These are phyloP conservation scores for Calameuta idolon DNA, from an alignment of 2,888 invertebrate species.

Conservation along the genomic window DNA sequence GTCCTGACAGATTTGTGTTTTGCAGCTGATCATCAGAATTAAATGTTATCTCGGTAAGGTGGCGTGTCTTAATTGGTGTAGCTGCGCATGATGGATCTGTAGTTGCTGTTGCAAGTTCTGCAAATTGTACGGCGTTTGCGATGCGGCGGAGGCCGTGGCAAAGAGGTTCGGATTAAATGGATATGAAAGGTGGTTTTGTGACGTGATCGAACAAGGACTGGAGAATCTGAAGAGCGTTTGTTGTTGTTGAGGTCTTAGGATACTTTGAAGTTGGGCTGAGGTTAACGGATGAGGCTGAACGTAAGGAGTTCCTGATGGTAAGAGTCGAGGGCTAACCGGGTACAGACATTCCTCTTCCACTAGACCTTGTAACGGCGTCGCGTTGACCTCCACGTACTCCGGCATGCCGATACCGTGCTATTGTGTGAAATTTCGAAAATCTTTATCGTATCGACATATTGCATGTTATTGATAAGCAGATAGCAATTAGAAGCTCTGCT, in stretches of 20 bases:
- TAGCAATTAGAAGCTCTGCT: background rate
- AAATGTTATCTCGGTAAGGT: conserved; percentile 60
- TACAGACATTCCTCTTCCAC: conserved; percentile 63
- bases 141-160: conserved; percentile 22
- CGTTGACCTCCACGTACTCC: conserved; percentile 55
- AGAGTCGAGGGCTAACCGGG: conserved; percentile 60
- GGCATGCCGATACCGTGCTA: conserved; percentile 65
- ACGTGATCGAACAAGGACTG: background rate
- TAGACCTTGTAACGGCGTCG: conserved; percentile 52
- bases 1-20: conserved; percentile 28
- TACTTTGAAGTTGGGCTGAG: conserved; percentile 53
- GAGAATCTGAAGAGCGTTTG: conserved; percentile 18
- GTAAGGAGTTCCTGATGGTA: conserved; percentile 57
- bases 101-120: conserved; percentile 49
- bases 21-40: conserved; percentile 26
- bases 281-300: conserved; percentile 61
- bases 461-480: background rate
- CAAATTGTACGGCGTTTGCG: conserved; percentile 43
- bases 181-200: background rate
- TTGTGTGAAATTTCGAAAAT: conserved; percentile 23
- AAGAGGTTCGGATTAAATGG: conserved; percentile 37
- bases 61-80: conserved; percentile 54
- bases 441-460: background rate
- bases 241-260: conserved; percentile 38
- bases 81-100: conserved; percentile 50